Percentiles rank a stretch among this genome's conserved stretches.
phyloP scores from a whole-genome alignment of 2,888 invertebrate genomes.

The Thereva nobilitata region DNA sequence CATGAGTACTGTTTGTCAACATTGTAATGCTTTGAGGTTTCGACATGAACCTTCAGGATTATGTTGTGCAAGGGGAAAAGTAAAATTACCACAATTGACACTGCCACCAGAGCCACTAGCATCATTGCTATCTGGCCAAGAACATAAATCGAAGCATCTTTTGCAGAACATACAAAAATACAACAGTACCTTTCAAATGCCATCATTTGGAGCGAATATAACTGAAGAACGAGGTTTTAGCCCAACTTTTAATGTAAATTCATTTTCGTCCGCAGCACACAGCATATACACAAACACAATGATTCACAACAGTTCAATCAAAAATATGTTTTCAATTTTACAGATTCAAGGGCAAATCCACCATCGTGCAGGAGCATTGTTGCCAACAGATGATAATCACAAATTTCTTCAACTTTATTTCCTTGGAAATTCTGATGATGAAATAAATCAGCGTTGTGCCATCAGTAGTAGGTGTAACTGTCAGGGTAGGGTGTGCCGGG shows the following conservation, averaged over 20 bases:
- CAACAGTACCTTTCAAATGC: constrained; percentile 18
- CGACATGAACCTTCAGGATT: too few relatives aligned
- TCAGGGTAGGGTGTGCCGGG: too few relatives aligned
- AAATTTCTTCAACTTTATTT: constrained; percentile 45
- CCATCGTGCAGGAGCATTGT: constrained; percentile 39
- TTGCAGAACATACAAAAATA: neutral
- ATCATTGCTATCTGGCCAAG: constrained; percentile 19
- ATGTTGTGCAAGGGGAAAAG: too few relatives aligned
- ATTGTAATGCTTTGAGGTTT: too few relatives aligned
- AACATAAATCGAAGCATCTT: neutral
- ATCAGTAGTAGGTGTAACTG: too few relatives aligned
- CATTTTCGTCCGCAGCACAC: too few relatives aligned
- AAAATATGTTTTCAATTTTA: constrained; percentile 27
- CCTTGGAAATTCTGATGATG: constrained; percentile 42
- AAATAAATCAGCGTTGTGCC: constrained; percentile 38
- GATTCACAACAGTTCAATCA: too few relatives aligned
- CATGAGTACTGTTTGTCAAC: too few relatives aligned
- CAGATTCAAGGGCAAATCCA: constrained; percentile 38
- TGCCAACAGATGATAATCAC: constrained; percentile 39
- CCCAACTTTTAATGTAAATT: too few relatives aligned
- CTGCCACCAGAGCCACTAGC: too few relatives aligned
- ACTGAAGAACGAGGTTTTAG: constrained; percentile 23
- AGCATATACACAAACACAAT: too few relatives aligned
- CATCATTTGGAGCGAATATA: constrained; percentile 32
- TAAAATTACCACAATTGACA: neutral